phyloP scores from a whole-genome alignment of 2,797 vertebrate species.

The Phalanger gymnotis region DNA sequence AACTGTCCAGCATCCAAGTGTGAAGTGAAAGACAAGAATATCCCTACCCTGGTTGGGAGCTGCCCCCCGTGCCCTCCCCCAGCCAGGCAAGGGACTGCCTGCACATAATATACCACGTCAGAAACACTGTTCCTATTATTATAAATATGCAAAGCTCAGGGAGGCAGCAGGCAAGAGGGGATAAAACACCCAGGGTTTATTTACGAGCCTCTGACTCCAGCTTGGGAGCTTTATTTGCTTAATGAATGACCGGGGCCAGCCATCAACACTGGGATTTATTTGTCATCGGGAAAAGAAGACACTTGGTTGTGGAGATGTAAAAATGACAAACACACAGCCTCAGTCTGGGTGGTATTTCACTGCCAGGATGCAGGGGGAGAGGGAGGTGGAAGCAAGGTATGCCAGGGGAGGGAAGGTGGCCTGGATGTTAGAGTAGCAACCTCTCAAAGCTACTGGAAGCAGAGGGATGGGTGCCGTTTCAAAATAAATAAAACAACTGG shows the following conservation, averaged over 20 bases:
- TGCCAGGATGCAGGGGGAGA: neutral
- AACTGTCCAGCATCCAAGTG: neutral
- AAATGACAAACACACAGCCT: constrained; percentile 75
- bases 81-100: neutral
- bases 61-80: neutral
- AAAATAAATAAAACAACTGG: neutral
- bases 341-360: constrained; percentile 76
- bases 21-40: rapidly evolving
- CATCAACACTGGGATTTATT: constrained; percentile 77
- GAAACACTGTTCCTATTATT: constrained; percentile 61
- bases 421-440: neutral
- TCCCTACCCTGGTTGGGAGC: rapidly evolving
- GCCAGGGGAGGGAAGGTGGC: neutral
- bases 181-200: constrained; percentile 75
- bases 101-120: constrained; percentile 57
- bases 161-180: constrained; percentile 46
- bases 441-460: neutral
- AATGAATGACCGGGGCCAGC: constrained; percentile 76
- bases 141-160: constrained; percentile 76
- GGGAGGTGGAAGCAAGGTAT: constrained; percentile 12
- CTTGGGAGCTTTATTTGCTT: constrained; percentile 77
- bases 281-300: constrained; percentile 74
- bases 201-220: constrained; percentile 72
- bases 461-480: neutral
- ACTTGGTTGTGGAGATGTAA: constrained; percentile 77